phyloP scores from a whole-genome alignment of 2,797 vertebrate species.

The Lepilemur ruficaudatus region DNA sequence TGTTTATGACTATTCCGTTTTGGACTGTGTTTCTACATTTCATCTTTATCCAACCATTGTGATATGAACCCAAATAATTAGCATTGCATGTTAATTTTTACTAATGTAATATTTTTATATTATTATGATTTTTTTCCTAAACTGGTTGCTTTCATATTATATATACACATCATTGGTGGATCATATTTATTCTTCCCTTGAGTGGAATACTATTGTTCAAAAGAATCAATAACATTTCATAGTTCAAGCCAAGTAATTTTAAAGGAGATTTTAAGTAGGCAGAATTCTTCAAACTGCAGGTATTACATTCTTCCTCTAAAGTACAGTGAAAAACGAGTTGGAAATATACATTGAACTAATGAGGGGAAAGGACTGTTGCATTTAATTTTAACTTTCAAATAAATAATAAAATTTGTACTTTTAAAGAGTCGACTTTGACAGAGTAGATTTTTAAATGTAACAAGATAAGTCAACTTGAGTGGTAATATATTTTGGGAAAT shows the following conservation, averaged over 20 bases:
- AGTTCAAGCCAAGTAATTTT: neutral
- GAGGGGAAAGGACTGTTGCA: neutral
- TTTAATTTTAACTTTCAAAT: conserved; percentile 22
- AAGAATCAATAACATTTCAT: conserved; percentile 11
- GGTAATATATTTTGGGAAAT: too few species aligned
- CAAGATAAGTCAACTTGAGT: too few species aligned
- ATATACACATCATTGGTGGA: neutral
- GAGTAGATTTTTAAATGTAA: too few species aligned
- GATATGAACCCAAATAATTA: neutral
- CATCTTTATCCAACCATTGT: neutral
- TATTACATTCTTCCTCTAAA: neutral
- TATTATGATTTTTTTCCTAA: neutral
- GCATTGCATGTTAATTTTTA: neutral
- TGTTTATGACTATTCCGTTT: too few species aligned
- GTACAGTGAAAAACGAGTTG: neutral
- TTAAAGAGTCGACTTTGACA: neutral
- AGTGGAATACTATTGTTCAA: conserved; percentile 10
- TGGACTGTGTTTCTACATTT: too few species aligned
- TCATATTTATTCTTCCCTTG: neutral
- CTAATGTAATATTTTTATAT: neutral
- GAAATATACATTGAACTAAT: neutral
- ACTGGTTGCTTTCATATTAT: neutral
- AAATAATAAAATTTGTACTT: neutral
- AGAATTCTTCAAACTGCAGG: neutral
- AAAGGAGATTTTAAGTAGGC: neutral